Evolutionary conservation across 2,113 vertebrate genomes (phyloP), one percentile per base, ranked within the genome.

Genomic region (Muntiacus reevesi): DNA sequence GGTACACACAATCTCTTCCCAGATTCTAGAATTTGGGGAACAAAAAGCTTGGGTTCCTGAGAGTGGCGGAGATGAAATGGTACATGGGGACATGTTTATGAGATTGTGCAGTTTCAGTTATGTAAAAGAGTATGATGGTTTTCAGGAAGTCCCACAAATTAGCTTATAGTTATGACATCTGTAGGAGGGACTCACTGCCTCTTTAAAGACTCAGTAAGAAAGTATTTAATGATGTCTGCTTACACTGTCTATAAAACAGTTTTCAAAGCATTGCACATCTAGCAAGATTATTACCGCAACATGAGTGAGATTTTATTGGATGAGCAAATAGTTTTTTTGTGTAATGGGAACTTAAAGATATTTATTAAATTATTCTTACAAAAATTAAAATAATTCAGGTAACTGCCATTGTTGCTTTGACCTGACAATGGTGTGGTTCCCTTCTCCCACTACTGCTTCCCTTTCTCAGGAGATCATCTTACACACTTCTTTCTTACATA

Each of bases 141-240:
- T 85, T 74, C 84, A 64, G 50, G 17, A 60, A 64, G 83, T 87
- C 62, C 28, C 36, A 95, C 64, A 90, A 92, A 95, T 91, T 67
- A 97, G 92, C 64, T 95, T 98, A 78, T 95, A 97, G 50, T 94
- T 90, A 88, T 92, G 90, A 97, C 11, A 8, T 82, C 30, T 91
- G 14, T 82, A 82, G 95, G 94, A 97, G 54, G n/a, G 85, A 19
- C n/a, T 76, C 87, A 36, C 6, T 36, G 21, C 4, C 14, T 87
- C 45, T 74, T 54, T 50, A 91, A 82, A 93, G 47, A 55, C 36
- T 89, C 47, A 96, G 78, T 64, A 50, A 64, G 17, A 78, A 87
- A 67, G 27, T 57, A 85, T 97, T 92, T 97, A 95, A 96, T 84
- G 62, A 90, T 52, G 85, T 86, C 60, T 96, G 25, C 17, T 57